A percentile compares a stretch with the other conserved stretches of the same genome.
Conservation (phyloP, 1,140 invertebrate genomes). For the Bombus pyrosoma region DNA sequence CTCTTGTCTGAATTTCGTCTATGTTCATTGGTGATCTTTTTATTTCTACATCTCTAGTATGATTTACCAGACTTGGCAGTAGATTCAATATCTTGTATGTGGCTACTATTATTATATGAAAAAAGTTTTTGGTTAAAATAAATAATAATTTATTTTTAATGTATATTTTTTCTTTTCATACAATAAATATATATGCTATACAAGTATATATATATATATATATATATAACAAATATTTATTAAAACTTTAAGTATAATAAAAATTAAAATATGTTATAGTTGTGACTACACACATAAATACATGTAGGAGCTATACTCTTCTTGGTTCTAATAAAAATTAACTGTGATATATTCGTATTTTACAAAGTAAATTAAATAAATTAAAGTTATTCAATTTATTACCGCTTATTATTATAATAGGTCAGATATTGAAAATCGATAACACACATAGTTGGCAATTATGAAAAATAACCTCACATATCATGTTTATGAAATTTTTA, state of each 20-base stretch:
- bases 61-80: background rate
- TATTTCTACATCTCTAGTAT: background rate
- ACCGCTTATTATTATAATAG: background rate
- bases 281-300: background rate
- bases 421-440: background rate
- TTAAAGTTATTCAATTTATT: background rate
- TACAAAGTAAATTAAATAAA: background rate
- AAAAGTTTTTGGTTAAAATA: constrained; percentile 13
- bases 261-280: background rate
- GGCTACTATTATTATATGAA: background rate
- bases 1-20: too few species aligned
- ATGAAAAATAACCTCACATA: constrained; percentile 14
- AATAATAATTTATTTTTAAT: background rate
- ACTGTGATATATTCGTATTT: background rate
- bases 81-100: background rate
- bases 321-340: background rate
- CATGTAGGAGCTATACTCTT: background rate
- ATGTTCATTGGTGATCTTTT: too few species aligned
- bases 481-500: background rate
- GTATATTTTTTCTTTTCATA: background rate
- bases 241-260: background rate
- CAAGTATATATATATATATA: background rate
- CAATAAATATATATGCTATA: background rate
- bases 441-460: background rate
- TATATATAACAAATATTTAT: background rate